Evolutionary conservation across 2,888 invertebrate genomes (phyloP).

Genomic region (Lasioglossum calceatum): DNA sequence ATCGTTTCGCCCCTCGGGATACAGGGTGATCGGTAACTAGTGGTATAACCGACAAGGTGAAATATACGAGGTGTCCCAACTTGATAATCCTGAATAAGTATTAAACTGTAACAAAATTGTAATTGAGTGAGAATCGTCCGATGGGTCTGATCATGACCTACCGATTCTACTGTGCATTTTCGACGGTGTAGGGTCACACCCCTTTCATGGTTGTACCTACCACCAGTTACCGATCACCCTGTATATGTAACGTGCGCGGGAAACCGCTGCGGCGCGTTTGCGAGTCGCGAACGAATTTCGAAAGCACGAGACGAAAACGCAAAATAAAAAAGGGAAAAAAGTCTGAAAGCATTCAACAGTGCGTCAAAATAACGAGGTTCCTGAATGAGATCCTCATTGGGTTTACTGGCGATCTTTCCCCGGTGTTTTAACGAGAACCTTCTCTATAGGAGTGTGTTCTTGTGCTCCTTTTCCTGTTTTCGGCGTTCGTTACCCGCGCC

Average conservation of each 20-base stretch:
- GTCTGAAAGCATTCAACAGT: constrained; percentile 51
- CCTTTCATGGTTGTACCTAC: background rate
- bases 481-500: constrained; percentile 23
- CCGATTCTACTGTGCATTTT: background rate
- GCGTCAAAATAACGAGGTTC: constrained; percentile 65
- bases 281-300: constrained; percentile 27
- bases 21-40: background rate
- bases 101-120: too few species aligned
- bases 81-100: too few species aligned
- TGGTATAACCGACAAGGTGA: background rate
- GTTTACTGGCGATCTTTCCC: constrained; percentile 30
- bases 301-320: constrained; percentile 3
- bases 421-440: constrained; percentile 28
- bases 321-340: background rate
- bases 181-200: background rate
- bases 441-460: background rate
- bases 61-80: too few species aligned
- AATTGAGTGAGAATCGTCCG: too few species aligned
- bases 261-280: background rate
- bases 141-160: too few species aligned
- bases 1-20: background rate
- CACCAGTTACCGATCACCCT: background rate
- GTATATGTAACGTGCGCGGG: background rate
- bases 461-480: constrained; percentile 20
- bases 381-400: constrained; percentile 56